phyloP scores from a whole-genome alignment of 2,113 vertebrate genomes.

The Rhipidura dahli region DNA sequence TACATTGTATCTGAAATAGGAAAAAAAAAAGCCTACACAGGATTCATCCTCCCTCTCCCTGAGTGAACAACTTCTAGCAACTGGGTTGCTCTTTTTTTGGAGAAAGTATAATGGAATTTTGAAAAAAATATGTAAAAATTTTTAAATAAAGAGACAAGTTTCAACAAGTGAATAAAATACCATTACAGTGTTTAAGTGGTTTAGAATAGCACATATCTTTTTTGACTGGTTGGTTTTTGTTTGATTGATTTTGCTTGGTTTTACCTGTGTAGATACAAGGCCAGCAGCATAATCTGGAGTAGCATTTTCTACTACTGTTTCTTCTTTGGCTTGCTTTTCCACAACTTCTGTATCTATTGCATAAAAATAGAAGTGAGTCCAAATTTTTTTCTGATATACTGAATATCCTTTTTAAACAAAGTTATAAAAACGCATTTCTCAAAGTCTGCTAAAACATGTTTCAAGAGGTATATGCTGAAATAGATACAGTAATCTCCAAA shows the following conservation, averaged over 20 bases:
- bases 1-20: not conserved
- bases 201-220: not conserved
- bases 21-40: not conserved
- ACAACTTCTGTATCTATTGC: slow-evolving; percentile 85
- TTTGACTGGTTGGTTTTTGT: not conserved
- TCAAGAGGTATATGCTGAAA: not conserved
- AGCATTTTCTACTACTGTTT: slow-evolving; percentile 90
- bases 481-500: not conserved
- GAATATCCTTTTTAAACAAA: not conserved
- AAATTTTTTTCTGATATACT: not conserved
- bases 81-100: no score
- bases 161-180: not conserved
- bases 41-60: no score
- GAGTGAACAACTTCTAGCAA: not conserved
- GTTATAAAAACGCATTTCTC: not conserved
- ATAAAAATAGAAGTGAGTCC: not conserved
- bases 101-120: not conserved
- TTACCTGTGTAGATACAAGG: slow-evolving; percentile 94
- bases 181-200: not conserved
- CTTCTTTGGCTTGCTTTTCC: slow-evolving; percentile 93
- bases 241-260: not conserved
- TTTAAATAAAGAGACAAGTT: not conserved
- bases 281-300: slow-evolving; percentile 97
- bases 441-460: not conserved
- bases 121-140: not conserved